Base-by-base conservation (phyloP, 2,797 vertebrate genomes). In the Dermochelys coriacea region DNA sequence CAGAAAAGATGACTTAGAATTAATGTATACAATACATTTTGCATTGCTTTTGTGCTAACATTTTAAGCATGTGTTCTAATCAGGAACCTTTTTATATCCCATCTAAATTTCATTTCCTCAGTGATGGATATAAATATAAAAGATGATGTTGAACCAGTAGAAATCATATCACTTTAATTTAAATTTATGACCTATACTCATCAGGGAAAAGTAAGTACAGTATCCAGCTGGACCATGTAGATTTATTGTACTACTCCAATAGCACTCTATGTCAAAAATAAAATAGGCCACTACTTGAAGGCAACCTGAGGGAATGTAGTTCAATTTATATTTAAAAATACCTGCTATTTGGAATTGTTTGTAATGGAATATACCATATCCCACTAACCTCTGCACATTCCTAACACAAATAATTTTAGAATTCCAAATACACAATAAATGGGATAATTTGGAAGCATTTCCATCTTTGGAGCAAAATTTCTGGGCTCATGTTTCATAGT, bases 1-100 rank as follows among this genome's bases (percentile, higher is more conserved):
- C 80, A 74, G 9, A 79, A 15, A 27, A 77, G 84, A 87, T 88
- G 84, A 54, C 94, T 88, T 93, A 49, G 86, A 85, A 85, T 87
- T 71, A 51, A 64, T 59, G 16, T 68, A 49, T 80, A 12, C 29
- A 54, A 84, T 29, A 61, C 49, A 45, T 5, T 6, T 87, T 91
- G 41, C 21, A 64, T 34, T 87, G 3, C 29, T 91, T 86, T 12
- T 93, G 45, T 89, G 92, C 84, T 37, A 84, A 47, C 3, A 47
- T 82, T 91, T 90, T 83, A 64, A 91, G 27, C 21, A 12, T 84
- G 31, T 45, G 93, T 96, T 85, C 91, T 94, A 81, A 80, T 83
- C 41, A 93, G 80, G 25, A 82, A 95, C 79, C 49, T 91, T 77
- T 89, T 93, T 93, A 54, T 31, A 77, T 59, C 74, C 15, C 83